A percentile compares a stretch with the other conserved stretches of the same genome.
phyloP scores from a whole-genome alignment of 2,888 invertebrate species.

The Scrobipalpa atriplicella region DNA sequence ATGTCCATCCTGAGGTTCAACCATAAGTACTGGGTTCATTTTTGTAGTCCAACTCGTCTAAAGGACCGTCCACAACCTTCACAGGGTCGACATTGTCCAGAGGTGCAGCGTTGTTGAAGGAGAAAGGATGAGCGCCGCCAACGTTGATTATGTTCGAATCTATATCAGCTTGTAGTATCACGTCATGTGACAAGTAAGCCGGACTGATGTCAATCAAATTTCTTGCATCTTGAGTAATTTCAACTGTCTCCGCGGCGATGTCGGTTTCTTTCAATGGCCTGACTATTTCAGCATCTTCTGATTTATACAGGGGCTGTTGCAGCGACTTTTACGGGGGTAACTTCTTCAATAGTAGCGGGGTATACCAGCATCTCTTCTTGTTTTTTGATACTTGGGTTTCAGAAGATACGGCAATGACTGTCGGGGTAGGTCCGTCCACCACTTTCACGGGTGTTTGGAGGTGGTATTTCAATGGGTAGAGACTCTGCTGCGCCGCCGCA shows the following conservation, averaged over 20 bases:
- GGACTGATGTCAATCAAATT: slow-evolving; percentile 37
- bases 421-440: not conserved
- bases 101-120: slow-evolving; percentile 14
- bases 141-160: not conserved
- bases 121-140: slow-evolving; percentile 6
- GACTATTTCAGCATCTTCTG: not conserved
- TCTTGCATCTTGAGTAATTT: not conserved
- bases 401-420: not conserved
- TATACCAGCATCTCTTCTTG: no score
- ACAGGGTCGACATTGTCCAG: slow-evolving; percentile 27
- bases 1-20: slow-evolving; percentile 26
- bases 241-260: not conserved
- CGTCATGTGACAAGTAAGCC: slow-evolving; percentile 39
- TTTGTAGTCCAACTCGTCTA: not conserved
- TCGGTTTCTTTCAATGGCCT: not conserved
- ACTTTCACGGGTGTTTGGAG: not conserved
- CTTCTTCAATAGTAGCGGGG: not conserved
- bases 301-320: not conserved
- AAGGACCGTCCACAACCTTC: slow-evolving; percentile 16
- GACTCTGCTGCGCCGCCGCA: slow-evolving; percentile 43
- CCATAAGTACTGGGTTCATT: slow-evolving; percentile 20
- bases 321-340: not conserved
- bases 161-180: slow-evolving; percentile 35
- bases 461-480: not conserved
- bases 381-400: no score